A percentile compares a stretch with the other conserved stretches of the same genome.
phyloP scores from a whole-genome alignment of 2,113 vertebrate species.

The Gambusia affinis region DNA sequence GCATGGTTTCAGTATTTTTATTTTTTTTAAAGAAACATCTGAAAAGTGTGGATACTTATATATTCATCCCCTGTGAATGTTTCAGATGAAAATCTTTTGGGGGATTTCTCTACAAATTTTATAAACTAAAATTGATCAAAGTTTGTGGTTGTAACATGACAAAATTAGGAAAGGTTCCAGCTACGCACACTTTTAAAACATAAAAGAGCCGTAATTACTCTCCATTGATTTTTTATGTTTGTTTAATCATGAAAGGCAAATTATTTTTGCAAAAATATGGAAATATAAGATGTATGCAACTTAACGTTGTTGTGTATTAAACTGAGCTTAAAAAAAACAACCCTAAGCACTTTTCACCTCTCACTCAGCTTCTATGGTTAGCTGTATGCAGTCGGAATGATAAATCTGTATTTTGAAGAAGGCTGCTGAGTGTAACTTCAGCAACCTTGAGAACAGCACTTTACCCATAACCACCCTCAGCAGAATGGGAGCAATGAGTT shows the following conservation, averaged over 20 bases:
- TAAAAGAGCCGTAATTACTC: no score
- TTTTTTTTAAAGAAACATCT: background rate
- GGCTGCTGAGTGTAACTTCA: conserved; percentile 37
- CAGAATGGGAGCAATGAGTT: conserved; percentile 30
- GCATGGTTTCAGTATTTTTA: background rate
- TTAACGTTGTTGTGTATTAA: background rate
- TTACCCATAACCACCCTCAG: conserved; percentile 38
- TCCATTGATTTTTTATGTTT: no score
- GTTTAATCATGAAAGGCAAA: no score
- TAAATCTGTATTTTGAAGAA: conserved; percentile 39
- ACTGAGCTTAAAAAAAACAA: background rate
- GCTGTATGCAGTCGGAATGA: conserved; percentile 37
- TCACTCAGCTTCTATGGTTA: conserved; percentile 21
- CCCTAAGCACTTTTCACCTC: conserved; percentile 3
- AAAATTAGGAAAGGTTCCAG: background rate
- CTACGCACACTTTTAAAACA: background rate
- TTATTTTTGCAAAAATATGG: no score
- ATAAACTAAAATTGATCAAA: background rate
- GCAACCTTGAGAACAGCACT: conserved; percentile 27
- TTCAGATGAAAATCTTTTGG: no score
- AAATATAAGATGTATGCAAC: no score
- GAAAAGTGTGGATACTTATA: background rate
- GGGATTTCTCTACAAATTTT: no score
- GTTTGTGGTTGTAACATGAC: background rate
- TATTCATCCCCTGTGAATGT: background rate